Conservation (phyloP, 1,140 invertebrate species). For the Drosophila pruinosa region DNA sequence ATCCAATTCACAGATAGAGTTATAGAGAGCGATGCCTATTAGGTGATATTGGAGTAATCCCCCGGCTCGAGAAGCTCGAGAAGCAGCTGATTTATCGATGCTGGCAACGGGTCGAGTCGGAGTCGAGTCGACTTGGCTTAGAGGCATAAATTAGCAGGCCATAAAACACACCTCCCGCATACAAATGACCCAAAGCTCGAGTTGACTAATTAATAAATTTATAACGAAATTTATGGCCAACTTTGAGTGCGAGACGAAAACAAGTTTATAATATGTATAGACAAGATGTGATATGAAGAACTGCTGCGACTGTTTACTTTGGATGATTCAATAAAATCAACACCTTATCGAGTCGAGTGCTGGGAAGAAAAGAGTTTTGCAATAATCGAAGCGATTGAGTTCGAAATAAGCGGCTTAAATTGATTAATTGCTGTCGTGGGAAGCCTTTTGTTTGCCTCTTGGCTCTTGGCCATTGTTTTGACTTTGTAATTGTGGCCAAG, state of each 20-base stretch:
- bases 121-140: conserved; percentile 39
- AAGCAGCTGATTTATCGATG: conserved; percentile 58
- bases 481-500: conserved; percentile 4
- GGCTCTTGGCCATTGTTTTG: conserved; percentile 9
- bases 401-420: conserved; percentile 62
- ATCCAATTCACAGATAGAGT: neutral
- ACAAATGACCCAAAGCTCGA: conserved; percentile 5
- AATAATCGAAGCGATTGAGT: conserved; percentile 24
- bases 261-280: no score
- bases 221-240: conserved; percentile 32
- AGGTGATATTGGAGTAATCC: neutral
- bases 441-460: conserved; percentile 43
- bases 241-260: conserved; percentile 1
- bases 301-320: conserved; percentile 17
- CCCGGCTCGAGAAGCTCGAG: neutral
- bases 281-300: conserved; percentile 20
- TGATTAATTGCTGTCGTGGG: conserved; percentile 60
- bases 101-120: no score
- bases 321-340: conserved; percentile 68
- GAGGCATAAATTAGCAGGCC: conserved; percentile 51
- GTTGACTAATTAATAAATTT: conserved; percentile 52
- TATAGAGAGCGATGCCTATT: neutral
- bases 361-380: neutral
- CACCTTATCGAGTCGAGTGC: conserved; percentile 42
- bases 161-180: conserved; percentile 50